Base-by-base conservation (phyloP, 2,113 vertebrate species). In the Bubo blakistoni region DNA sequence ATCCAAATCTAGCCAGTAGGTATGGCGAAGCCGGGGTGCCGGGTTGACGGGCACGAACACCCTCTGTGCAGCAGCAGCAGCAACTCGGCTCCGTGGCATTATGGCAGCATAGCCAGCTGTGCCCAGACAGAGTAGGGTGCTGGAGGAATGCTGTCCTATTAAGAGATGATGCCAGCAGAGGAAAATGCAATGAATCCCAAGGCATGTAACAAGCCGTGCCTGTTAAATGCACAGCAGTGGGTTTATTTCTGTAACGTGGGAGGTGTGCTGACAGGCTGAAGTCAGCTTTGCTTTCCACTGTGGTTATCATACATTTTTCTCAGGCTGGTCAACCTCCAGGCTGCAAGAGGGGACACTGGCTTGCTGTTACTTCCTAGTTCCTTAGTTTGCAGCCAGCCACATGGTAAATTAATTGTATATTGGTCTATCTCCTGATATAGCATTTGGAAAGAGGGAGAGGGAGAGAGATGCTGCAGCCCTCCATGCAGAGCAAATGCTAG, bases 21-120 rank as follows among this genome's bases (percentile, higher is more conserved):
- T 36, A 19, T 3, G 38, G 81, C 77, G 40, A 47, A 63, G 40
- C 25, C 2, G 3, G 17, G 15, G 7, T 77, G 47, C 25, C 20
- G 34, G 26, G 42, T 18, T 74, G 74, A 46, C 0, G 3, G 70
- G 34, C 76, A 52, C 2, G 1, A 5, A 3, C 0, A 0, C 24
- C 13, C 13, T 66, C 61, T 2, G 5, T 63, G 66, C 36, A 3
- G 2, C 47, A 66, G 2, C 47, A 66, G 88, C 78, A 79, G 65
- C 73, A 59, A 47, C 61, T 57, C 27, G 86, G 19, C 81, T 81
- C n/a, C 0, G 1, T 69, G 69, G 6, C 1, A 0, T 52, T 42
- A 14, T 1, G 3, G 52, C 65, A 59, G 65, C 5, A 1, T 46
- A 42, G 69, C 47, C 2, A 2, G 54, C 82, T 55, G 27, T 38